Evolutionary conservation across 2,888 invertebrate genomes (phyloP), one percentile per base, ranked within the genome.

Genomic region (Scaptomyza polygonia): DNA sequence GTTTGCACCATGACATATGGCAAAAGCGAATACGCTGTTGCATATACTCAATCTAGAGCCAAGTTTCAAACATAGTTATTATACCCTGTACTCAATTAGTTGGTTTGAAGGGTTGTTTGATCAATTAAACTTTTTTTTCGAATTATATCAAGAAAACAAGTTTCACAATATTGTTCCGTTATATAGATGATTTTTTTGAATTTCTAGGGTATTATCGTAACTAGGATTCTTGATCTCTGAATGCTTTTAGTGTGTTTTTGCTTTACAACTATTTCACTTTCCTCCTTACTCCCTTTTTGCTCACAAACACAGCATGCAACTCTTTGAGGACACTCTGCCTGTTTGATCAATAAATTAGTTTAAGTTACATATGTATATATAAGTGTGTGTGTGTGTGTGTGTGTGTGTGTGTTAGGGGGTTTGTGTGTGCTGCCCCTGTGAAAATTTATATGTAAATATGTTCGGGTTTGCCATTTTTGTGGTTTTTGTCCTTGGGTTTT

Each of bases 271-370:
- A 9, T 4, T 12, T 25, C 11, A 2, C 14, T 32, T 16, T 45
- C 27, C 18, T 16, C 0, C 47, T 34, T 12, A 12, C 32, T 16
- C 9, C 7, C 16, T 29, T 27, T n/a, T 29, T 14, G 18, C 14
- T 6, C 8, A 5, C 18, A 40, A 27, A 42, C 11, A 42, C 44
- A 67, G 29, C 42, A 45, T 49, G 43, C 44, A 62, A 39, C 49
- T 67, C 36, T 72, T 56, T 56, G 36, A 74, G 62, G 29, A 54
- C 53, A 44, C 49, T 52, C 47, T 43, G 36, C 16, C 48, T 67
- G 79, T 74, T 79, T 76, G 76, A 79, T 78, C 76, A 76, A 75
- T 75, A 75, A 56, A 21, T 25, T 29, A 27, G 14, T 29, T 27
- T 48, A 8, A 63, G 36, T 34, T 42, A 21, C 21, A 9, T 43